These are phyloP conservation scores for Trinectes maculatus DNA, from an alignment of 2,113 vertebrate species.

Conservation along the genomic window DNA sequence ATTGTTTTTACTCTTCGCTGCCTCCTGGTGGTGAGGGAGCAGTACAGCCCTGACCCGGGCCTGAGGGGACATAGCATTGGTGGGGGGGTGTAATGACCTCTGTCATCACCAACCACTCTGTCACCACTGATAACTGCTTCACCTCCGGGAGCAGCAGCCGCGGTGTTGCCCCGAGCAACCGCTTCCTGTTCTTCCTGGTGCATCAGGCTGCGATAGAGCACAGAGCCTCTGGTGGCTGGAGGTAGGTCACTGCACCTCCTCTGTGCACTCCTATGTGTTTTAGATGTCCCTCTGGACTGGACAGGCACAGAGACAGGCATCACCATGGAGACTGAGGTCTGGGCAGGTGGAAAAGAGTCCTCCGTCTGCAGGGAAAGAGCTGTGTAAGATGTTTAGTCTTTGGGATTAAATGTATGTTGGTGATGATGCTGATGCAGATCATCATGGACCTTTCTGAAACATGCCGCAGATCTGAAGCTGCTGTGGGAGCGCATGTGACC, in stretches of 20 bases:
- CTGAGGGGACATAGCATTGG: slow-evolving; percentile 56
- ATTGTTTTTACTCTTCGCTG: slow-evolving; percentile 34
- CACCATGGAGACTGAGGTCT: slow-evolving; percentile 16
- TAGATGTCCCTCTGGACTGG: not conserved
- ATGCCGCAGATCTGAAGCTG: slow-evolving; percentile 1
- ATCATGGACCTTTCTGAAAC: slow-evolving; percentile 28
- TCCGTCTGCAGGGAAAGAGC: too few species aligned
- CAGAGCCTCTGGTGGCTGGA: not conserved
- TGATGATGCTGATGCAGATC: too few species aligned
- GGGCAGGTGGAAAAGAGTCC: not conserved
- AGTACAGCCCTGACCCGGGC: slow-evolving; percentile 53
- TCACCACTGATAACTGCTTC: too few species aligned
- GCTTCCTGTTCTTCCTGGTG: not conserved
- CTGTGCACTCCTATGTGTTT: not conserved
- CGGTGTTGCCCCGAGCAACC: too few species aligned
- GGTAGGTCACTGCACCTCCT: not conserved
- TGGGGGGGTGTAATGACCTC: slow-evolving; percentile 52
- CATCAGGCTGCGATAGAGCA: slow-evolving; percentile 55
- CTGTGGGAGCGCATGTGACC: slow-evolving; percentile 67
- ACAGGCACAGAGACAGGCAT: slow-evolving; percentile 45
- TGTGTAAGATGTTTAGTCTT: too few species aligned
- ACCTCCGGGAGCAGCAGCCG: too few species aligned
- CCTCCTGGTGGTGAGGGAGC: slow-evolving; percentile 40
- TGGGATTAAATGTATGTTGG: too few species aligned
- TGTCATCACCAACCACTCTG: not conserved